These are phyloP conservation scores for Rhea americana DNA, from an alignment of 2,113 vertebrate genomes.

Conservation along the genomic window DNA sequence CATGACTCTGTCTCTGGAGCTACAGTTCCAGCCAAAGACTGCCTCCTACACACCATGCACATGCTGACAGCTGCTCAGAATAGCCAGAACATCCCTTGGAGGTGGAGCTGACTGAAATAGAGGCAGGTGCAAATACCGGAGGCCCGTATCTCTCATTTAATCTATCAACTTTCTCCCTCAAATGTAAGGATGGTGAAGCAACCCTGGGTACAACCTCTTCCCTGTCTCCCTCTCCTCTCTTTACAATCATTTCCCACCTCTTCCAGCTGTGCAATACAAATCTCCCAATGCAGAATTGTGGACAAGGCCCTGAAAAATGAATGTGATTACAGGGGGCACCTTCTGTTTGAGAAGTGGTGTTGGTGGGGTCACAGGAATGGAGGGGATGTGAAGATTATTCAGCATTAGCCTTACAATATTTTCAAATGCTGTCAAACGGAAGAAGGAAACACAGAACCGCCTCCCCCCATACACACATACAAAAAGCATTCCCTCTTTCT, in stretches of 20 bases:
- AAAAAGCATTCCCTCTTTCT: not conserved
- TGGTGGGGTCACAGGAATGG: not conserved
- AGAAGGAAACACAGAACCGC: not conserved
- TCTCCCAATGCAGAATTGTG: not conserved
- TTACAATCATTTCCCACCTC: not conserved
- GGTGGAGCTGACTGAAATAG: not conserved
- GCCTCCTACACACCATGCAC: not conserved
- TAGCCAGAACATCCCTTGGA: not conserved
- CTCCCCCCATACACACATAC: not conserved
- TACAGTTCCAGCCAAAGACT: not conserved
- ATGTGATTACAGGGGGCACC: not conserved
- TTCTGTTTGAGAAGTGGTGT: not conserved
- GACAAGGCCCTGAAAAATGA: not conserved
- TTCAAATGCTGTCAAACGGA: not conserved
- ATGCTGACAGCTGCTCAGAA: not conserved
- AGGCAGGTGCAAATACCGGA: not conserved
- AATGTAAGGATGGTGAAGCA: accelerated
- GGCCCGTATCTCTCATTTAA: accelerated
- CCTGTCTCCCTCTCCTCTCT: not conserved
- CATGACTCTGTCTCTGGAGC: not conserved
- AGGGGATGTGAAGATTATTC: not conserved
- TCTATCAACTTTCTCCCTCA: not conserved
- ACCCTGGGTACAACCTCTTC: not conserved
- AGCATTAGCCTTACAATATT: not conserved
- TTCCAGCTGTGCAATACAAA: not conserved